Base-by-base conservation (phyloP, 2,113 vertebrate species). In the Anoura caudifer region DNA sequence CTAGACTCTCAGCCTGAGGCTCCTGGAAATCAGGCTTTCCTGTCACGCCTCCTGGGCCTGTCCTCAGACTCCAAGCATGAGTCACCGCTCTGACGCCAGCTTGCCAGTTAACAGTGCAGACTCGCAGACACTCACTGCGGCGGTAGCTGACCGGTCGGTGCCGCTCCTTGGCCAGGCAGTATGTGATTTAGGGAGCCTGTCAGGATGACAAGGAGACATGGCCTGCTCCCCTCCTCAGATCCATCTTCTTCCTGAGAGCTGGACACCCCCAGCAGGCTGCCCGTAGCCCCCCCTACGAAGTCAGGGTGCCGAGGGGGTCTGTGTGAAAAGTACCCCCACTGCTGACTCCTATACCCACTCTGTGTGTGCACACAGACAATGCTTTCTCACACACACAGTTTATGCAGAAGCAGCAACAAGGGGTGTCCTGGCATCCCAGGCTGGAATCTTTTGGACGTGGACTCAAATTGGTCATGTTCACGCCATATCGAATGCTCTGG, bases 1-100 rank as follows among this genome's bases (percentile, higher is more conserved):
- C 95, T 91, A 96, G 43, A 97, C 95, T 83, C 36, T 97, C 98
- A 79, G 87, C 95, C 93, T 96, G 95, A 96, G 95, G 97, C 97
- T 97, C 96, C 87, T 79, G 72, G 84, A 84, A 97, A 95, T 96
- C 89, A 11, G 56, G 85, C 79, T 63, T 97, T 87, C 70, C 86
- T 94, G 90, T 97, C 96, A 85, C 90, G 96, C 95, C 93, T 97
- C 96, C 97, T 47, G 88, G 87, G 97, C 91, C 73, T n/a, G 36
- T 54, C 61, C 80, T 56, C 54, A 67, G 80, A 97, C 65, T 70
- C 31, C 43, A 92, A 90, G 65, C 73, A 24, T 20, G 87, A 82
- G 56, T 97, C 96, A 97, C 86, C n/a, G 83, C 87, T 83, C 28
- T 0, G 94, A 91, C 4, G 69, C 63, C 59, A 31, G 26, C 91